Conservation (phyloP, 2,797 vertebrate species). For the Hoplostethus mediterraneus region DNA sequence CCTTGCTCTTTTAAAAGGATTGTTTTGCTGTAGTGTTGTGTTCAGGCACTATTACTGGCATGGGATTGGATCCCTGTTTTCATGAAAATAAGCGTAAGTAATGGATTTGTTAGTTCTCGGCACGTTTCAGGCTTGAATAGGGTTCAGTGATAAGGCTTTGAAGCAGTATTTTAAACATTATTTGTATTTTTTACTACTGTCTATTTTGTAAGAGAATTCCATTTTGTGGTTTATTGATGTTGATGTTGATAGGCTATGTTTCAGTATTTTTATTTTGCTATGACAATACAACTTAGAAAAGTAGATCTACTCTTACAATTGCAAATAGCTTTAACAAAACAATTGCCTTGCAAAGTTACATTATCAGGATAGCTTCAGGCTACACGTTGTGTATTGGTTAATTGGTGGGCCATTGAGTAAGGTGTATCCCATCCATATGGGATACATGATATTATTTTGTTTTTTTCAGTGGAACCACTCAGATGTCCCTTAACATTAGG, state of each 20-base stretch:
- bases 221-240: background rate
- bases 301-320: background rate
- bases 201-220: background rate
- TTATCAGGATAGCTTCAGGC: slow-evolving; percentile 11
- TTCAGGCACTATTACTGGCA: slow-evolving; percentile 61
- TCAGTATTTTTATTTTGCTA: background rate
- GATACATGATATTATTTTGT: slow-evolving; percentile 17
- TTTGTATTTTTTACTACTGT: background rate
- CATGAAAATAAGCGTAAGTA: slow-evolving; percentile 73
- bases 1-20: slow-evolving; percentile 62
- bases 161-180: background rate
- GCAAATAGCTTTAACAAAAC: background rate
- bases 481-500: slow-evolving; percentile 28
- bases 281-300: too few relatives aligned
- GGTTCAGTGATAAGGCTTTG: background rate
- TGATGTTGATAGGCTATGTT: background rate
- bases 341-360: background rate
- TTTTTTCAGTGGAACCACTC: slow-evolving; percentile 18
- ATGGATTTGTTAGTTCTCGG: slow-evolving; percentile 14
- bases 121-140: slow-evolving; percentile 6
- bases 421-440: background rate
- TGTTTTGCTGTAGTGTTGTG: slow-evolving; percentile 64
- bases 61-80: slow-evolving; percentile 71
- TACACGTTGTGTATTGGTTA: slow-evolving; percentile 30
- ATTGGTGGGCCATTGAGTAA: slow-evolving; percentile 34